phyloP scores from a whole-genome alignment of 2,797 vertebrate genomes.

The Chrysocyon brachyurus region DNA sequence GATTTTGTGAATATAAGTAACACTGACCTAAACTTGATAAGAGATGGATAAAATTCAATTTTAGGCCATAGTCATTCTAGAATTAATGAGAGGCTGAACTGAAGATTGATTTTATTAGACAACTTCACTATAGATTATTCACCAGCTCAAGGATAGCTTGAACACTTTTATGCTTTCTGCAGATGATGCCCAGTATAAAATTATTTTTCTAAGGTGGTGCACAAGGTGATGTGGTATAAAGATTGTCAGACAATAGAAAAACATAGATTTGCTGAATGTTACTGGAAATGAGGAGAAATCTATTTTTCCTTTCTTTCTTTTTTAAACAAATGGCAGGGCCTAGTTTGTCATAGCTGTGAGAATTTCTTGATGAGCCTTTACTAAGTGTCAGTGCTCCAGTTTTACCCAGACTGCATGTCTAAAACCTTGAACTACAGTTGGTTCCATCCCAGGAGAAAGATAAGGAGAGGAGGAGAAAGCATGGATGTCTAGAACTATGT shows the following conservation, averaged over 20 bases:
- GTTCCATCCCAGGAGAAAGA: background rate
- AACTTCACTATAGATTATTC: conserved; percentile 32
- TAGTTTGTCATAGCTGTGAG: background rate
- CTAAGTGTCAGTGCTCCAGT: background rate
- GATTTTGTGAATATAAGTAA: background rate
- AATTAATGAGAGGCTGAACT: conserved; percentile 21
- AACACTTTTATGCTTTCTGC: conserved; percentile 46
- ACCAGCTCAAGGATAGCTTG: background rate
- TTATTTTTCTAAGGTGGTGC: conserved; percentile 51
- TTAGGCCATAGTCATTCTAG: background rate
- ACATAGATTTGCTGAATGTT: background rate
- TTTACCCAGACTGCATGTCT: background rate
- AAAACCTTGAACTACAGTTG: background rate
- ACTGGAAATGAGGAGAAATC: conserved; percentile 20
- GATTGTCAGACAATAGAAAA: conserved; percentile 41
- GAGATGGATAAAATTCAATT: conserved; percentile 60
- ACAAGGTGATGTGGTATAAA: background rate
- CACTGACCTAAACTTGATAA: background rate
- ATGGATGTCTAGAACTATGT: background rate
- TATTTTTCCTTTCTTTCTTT: background rate
- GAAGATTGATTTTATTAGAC: conserved; percentile 60
- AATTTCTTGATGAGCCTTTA: background rate
- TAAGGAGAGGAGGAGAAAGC: background rate
- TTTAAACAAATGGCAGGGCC: background rate
- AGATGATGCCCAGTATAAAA: conserved; percentile 8